Conservation (phyloP, 2,797 vertebrate genomes). For the Loriculus beryllinus region DNA sequence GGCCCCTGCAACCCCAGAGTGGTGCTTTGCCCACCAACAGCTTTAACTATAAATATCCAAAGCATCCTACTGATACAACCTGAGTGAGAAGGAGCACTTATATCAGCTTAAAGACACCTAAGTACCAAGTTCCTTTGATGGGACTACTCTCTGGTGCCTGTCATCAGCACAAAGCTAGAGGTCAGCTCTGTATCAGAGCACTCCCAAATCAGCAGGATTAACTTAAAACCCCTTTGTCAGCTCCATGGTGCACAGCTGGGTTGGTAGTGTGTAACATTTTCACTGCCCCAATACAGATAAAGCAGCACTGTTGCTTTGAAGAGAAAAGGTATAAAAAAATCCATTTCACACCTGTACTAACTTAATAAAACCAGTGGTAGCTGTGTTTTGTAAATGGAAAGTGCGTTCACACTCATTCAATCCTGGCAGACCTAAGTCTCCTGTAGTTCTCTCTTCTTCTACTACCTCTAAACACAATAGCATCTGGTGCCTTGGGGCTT, state of each 20-base stretch:
- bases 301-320: neutral
- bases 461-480: neutral
- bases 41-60: neutral
- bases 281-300: neutral
- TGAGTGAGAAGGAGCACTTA: neutral
- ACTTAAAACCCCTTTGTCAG: conserved; percentile 7
- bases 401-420: neutral
- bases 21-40: neutral
- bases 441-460: neutral
- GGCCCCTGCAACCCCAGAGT: neutral
- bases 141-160: neutral
- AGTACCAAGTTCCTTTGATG: neutral
- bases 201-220: conserved; percentile 19
- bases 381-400: neutral
- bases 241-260: neutral
- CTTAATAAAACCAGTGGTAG: neutral
- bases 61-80: neutral
- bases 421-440: neutral
- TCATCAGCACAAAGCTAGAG: neutral
- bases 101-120: neutral
- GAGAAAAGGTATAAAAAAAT: neutral
- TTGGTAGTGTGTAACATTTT: neutral
- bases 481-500: neutral
- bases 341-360: neutral
- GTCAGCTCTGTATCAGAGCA: neutral